Evolutionary conservation across 1,140 invertebrate species (phyloP).

Genomic region (Pseudomyrmex pallidus): DNA sequence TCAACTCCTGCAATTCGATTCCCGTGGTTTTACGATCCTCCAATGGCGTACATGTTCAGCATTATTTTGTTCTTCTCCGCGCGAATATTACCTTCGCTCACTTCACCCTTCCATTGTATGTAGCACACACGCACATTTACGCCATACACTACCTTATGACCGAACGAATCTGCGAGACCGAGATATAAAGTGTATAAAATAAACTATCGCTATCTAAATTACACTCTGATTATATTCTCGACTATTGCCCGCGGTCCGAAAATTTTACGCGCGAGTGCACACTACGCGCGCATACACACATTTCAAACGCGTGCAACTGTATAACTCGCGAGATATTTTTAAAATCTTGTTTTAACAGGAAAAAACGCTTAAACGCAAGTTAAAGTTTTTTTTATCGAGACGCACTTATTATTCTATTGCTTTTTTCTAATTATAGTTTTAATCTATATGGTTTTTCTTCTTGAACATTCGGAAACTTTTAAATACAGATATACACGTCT

Average conservation of each 20-base stretch:
- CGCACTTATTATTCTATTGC: too few relatives aligned
- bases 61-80: conserved; percentile 78
- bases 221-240: conserved; percentile 59
- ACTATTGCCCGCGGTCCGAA: conserved; percentile 4
- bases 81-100: conserved; percentile 53
- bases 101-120: conserved; percentile 57
- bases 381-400: too few relatives aligned
- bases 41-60: conserved; percentile 77
- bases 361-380: too few relatives aligned
- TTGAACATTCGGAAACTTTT: too few relatives aligned
- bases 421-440: too few relatives aligned
- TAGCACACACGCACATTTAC: not conserved
- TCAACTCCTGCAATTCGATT: conserved; percentile 80
- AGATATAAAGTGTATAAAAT: conserved; percentile 77
- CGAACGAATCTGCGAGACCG: conserved; percentile 48
- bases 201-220: conserved; percentile 81
- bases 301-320: not conserved
- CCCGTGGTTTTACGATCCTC: conserved; percentile 74
- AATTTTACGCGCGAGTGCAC: not conserved
- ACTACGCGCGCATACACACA: not conserved
- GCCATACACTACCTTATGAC: conserved; percentile 2
- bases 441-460: too few relatives aligned
- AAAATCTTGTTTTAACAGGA: not conserved
- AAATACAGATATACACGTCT: too few relatives aligned
- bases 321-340: not conserved